Base-by-base conservation (phyloP, 2,888 invertebrate genomes). In the Aquatica leii region DNA sequence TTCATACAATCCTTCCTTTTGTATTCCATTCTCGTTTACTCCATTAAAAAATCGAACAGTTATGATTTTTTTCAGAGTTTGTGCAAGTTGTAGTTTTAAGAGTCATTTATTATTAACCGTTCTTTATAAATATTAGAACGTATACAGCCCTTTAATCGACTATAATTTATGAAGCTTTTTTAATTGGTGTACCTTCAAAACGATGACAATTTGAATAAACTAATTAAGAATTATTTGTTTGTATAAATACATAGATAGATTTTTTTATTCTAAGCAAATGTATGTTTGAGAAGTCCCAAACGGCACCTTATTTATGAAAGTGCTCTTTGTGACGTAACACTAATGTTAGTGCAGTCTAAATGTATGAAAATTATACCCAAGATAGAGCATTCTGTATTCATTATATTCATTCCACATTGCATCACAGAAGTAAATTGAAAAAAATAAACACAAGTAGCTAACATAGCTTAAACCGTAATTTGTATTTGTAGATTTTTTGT, bases 201-300 rank as follows among this genome's bases (percentile, higher is more conserved):
- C n/a, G n/a, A n/a, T n/a, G 24, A 24, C 24, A 24, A 24, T 24
- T 24, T 24, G 24, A 24, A 4, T 24, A 24, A 24, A 24, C 24
- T 24, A 24, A 24, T 24, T 24, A 80, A 77, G 77, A 76, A 73
- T 71, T 75, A 74, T 80, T 81, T 81, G 81, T 82, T 81, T 82
- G 81, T 82, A 81, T 81, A 81, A 76, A 81, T 80, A 80, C 80
- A 77, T 80, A 80, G 79, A 77, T 80, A 81, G 78, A 73, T 78
- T 79, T 79, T n/a, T 79, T 78, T 81, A 80, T 80, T 77, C 77
- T 81, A 81, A 80, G 79, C 78, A 78, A 77, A 75, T 74, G 78
- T 79, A 76, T 78, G 79, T 79, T 75, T 76, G 76, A 71, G 73
- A 73, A 72, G 73, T 66, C 58, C 59, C 59, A 65, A 65, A 60